Base-by-base conservation (phyloP, 2,888 invertebrate genomes). In the Sarcophaga variegata region DNA sequence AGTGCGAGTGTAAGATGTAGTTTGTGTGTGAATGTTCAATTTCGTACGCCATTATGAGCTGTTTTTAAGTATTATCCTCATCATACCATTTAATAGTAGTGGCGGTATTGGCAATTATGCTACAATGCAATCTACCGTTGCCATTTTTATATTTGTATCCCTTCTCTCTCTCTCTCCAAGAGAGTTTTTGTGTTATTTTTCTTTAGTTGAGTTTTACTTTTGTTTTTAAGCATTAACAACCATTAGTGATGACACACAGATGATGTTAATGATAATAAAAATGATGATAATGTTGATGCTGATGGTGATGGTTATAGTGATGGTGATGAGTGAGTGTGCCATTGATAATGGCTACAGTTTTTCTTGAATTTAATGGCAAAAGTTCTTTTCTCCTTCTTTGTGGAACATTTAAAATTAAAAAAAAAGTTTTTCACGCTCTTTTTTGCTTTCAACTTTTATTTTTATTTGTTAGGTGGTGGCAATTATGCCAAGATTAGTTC, bases 211-310 rank as follows among this genome's bases (percentile, higher is more conserved):
- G 49, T 85, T 45, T 72, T 60, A 66, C 72, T 75, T 81, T 70
- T 82, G 49, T 71, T 83, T 78, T 83, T 72, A 72, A 83, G 79
- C 79, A 80, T 62, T 62, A 20, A 54, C 69, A 72, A 54, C 81
- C 81, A 83, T 85, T 85, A 88, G 81, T 76, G 88, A 77, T 87
- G 87, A 88, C 85, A 85, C 54, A 54, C 54, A 54, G 81, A 79
- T 79, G 78, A 87, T 83, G 83, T 81, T 76, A 85, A 79, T 72
- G 81, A 88, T 88, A 89, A 90, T 89, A 89, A 69, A 82, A 83
- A 83, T 88, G 87, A 54, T 54, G 54, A 54, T 12, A 17, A 54
- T 54, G 81, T 76, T 76, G 75, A 87, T 83, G 83, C 81, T 79
- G 83, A 79, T 72, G 81, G 87, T 88, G 90, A 90, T 89, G 89